Conservation (phyloP, 2,113 vertebrate genomes). For the Pycnonotus jocosus region DNA sequence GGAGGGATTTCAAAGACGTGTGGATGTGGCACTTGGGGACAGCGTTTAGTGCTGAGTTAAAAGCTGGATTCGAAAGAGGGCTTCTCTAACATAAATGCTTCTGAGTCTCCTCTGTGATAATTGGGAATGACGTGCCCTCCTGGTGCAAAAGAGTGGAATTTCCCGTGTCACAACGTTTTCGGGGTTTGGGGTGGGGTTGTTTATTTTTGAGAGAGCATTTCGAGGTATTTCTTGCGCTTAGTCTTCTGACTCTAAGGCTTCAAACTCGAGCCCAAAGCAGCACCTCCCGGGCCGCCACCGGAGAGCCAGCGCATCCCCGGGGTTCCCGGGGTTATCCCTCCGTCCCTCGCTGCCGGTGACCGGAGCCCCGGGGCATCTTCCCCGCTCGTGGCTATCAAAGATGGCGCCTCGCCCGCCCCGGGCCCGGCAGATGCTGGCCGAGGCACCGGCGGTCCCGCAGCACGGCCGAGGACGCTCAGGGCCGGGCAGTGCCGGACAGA, state of each 20-base stretch:
- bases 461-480: neutral
- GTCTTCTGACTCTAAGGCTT: neutral
- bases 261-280: neutral
- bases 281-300: neutral
- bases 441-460: neutral
- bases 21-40: neutral
- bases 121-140: neutral
- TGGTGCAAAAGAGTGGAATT: neutral
- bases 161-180: neutral
- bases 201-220: neutral
- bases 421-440: neutral
- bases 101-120: neutral
- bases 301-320: neutral
- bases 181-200: neutral
- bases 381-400: neutral
- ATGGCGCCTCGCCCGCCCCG: slow-evolving; percentile 28
- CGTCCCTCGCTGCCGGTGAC: no score
- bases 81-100: neutral
- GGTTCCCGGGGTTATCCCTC: accelerated
- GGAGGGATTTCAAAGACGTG: neutral
- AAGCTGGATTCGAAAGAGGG: neutral
- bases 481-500: no score
- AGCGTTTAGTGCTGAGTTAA: neutral
- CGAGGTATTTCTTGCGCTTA: neutral
- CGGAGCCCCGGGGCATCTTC: neutral